A percentile compares a stretch with the other conserved stretches of the same genome.
Evolutionary conservation across 2,113 vertebrate species (phyloP).

Genomic region (Thermophis baileyi): DNA sequence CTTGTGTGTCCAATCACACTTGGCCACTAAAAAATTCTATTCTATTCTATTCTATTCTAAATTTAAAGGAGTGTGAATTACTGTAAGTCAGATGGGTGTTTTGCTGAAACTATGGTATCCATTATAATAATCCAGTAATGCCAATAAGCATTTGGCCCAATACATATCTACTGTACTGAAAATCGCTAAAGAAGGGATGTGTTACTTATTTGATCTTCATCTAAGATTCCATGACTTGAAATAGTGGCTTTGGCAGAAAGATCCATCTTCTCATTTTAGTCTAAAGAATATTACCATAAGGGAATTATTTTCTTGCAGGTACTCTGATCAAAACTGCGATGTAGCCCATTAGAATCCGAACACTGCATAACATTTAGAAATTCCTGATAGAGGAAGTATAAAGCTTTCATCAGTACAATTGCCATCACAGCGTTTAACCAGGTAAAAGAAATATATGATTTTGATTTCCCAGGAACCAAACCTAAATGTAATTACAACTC

Average conservation of each 20-base stretch:
- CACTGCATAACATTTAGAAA: conserved; percentile 20
- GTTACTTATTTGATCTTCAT: background rate
- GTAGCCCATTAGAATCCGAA: conserved; percentile 30
- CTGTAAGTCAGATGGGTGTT: background rate
- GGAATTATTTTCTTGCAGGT: conserved; percentile 8
- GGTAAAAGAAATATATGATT: conserved; percentile 23
- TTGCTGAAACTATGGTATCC: background rate
- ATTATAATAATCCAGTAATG: background rate
- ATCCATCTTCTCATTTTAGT: background rate
- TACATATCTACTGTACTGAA: background rate
- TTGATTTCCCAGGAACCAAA: conserved; percentile 27
- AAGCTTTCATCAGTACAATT: conserved; percentile 16
- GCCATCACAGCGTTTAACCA: conserved; percentile 8
- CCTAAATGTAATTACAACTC: conserved; percentile 14
- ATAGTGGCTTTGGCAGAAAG: background rate
- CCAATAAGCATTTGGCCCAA: background rate
- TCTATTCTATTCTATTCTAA: too few species aligned
- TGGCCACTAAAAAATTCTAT: too few species aligned
- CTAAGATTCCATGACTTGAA: background rate
- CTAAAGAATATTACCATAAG: conserved; percentile 1
- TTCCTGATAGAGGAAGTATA: background rate
- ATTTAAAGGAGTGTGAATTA: background rate
- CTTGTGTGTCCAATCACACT: too few species aligned
- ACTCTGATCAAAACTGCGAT: background rate
- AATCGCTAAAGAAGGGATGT: background rate